Evolutionary conservation across 2,888 invertebrate species (phyloP).

Genomic region (Rugalucina vietnamica): DNA sequence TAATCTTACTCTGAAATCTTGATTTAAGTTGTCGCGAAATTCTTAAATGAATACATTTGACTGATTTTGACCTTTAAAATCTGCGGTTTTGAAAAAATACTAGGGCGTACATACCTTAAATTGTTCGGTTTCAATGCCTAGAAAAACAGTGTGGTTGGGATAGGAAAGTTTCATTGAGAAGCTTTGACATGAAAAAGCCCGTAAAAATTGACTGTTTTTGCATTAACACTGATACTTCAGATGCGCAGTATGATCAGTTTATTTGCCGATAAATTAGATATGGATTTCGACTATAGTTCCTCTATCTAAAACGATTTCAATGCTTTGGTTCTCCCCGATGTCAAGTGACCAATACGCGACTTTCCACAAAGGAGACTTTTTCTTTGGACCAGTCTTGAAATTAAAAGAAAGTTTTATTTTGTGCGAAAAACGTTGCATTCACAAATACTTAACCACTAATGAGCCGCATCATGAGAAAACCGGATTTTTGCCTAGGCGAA

Average conservation of each 20-base stretch:
- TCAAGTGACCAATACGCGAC: neutral
- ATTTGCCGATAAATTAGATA: neutral
- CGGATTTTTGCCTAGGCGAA: too few relatives aligned
- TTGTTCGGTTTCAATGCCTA: neutral
- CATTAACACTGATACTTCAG: neutral
- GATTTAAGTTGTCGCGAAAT: neutral
- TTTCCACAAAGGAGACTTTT: neutral
- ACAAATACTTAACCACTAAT: too few relatives aligned
- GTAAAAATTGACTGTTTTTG: neutral
- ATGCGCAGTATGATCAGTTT: neutral
- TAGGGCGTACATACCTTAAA: neutral
- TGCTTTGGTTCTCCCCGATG: neutral
- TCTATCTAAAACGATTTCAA: neutral
- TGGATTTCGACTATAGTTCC: neutral
- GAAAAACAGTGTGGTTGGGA: conserved; percentile 9
- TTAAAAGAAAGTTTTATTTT: too few relatives aligned
- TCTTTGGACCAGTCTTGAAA: too few relatives aligned
- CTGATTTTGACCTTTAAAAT: neutral
- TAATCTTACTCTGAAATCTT: neutral
- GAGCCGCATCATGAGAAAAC: too few relatives aligned
- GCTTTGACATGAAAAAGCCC: neutral
- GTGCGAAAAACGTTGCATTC: too few relatives aligned
- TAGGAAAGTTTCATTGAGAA: neutral
- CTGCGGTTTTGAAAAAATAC: neutral
- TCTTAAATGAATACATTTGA: neutral